A percentile compares a stretch with the other conserved stretches of the same genome.
Evolutionary conservation across 2,888 invertebrate species (phyloP).

Genomic region (Dusona sp.): DNA sequence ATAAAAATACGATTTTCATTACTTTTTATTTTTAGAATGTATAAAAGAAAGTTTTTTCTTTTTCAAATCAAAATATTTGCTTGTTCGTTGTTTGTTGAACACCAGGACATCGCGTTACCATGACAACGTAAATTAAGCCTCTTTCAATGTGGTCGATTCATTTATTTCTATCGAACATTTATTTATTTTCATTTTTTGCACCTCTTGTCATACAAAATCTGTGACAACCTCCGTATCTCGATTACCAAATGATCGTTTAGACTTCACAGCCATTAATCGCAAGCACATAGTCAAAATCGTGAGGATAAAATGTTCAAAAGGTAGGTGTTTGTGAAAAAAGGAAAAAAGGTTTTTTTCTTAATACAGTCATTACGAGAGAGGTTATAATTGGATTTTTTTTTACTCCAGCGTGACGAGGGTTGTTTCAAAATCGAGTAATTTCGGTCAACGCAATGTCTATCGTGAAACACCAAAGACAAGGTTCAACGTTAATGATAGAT

Average conservation of each 20-base stretch:
- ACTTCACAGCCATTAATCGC: slow-evolving; percentile 14
- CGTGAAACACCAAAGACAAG: slow-evolving; percentile 71
- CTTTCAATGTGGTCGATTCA: slow-evolving; percentile 18
- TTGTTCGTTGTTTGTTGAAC: background rate
- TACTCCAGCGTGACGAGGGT: slow-evolving; percentile 67
- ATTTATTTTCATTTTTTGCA: background rate
- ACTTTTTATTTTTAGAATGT: background rate
- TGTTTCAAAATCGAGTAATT: slow-evolving; percentile 51
- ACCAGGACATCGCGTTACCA: background rate
- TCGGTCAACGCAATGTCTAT: slow-evolving; percentile 40
- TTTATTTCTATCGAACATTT: slow-evolving; percentile 49
- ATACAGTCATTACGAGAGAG: background rate
- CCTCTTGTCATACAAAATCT: slow-evolving; percentile 51
- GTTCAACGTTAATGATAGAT: slow-evolving; percentile 69
- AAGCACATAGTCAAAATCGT: slow-evolving; percentile 43
- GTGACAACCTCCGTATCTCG: slow-evolving; percentile 34
- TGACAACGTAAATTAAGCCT: slow-evolving; percentile 20
- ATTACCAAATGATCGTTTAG: slow-evolving; percentile 54
- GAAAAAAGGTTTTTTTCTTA: background rate
- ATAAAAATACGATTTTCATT: slow-evolving; percentile 7
- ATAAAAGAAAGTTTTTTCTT: background rate
- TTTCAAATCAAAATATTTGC: background rate
- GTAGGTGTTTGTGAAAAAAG: background rate
- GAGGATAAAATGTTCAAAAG: slow-evolving; percentile 52
- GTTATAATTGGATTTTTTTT: slow-evolving; percentile 12